Conservation (phyloP, 2,113 vertebrate genomes). For the Andinoacara biseriatus region DNA sequence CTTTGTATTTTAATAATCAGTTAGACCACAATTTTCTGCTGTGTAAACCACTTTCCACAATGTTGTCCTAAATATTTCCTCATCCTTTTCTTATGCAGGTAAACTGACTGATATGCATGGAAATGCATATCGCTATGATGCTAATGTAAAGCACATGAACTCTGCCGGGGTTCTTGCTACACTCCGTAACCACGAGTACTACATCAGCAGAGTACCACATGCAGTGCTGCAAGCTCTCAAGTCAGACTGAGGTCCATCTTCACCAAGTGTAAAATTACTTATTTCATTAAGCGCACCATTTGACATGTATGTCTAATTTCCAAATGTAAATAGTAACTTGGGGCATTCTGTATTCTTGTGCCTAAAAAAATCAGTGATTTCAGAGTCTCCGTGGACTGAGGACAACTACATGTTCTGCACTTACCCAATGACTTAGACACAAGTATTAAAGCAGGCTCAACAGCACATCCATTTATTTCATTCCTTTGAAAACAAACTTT, state of each 20-base stretch:
- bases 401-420: not conserved
- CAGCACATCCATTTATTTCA: slow-evolving; percentile 66
- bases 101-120: slow-evolving; percentile 93
- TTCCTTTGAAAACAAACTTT: slow-evolving; percentile 61
- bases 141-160: slow-evolving; percentile 95
- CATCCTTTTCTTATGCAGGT: slow-evolving; percentile 75
- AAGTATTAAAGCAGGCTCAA: slow-evolving; percentile 3
- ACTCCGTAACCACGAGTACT: slow-evolving; percentile 90
- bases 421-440: not conserved
- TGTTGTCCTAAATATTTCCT: not conserved
- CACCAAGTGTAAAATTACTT: not conserved
- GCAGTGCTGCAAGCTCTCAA: slow-evolving; percentile 85
- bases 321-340: not conserved
- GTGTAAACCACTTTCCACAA: not conserved
- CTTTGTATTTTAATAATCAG: too few species aligned
- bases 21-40: not conserved
- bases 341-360: not conserved
- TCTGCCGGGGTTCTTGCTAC: slow-evolving; percentile 92
- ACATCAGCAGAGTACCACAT: slow-evolving; percentile 87
- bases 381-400: not conserved
- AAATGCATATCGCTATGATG: slow-evolving; percentile 87
- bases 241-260: slow-evolving; percentile 44
- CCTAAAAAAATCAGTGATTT: not conserved
- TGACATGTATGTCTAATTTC: not conserved
- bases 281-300: not conserved